Conservation (phyloP, 2,888 invertebrate species). For the Mellilla xanthometata region DNA sequence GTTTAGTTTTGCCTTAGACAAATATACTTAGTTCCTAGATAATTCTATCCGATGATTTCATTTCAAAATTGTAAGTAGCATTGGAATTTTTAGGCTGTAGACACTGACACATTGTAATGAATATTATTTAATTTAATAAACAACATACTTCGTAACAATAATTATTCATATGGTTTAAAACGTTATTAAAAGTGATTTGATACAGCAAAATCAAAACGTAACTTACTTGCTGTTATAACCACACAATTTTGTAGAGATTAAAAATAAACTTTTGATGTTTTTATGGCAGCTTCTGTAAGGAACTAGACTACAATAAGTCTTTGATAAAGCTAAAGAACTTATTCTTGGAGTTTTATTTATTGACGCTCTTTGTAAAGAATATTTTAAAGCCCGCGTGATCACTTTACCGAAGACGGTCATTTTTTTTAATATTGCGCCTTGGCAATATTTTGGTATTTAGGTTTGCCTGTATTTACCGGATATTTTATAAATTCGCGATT, state of each 20-base stretch:
- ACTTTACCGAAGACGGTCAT: slow-evolving; percentile 54
- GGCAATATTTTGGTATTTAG: too few species aligned
- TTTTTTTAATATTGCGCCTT: slow-evolving; percentile 11
- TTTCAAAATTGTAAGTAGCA: too few species aligned
- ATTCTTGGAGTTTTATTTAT: slow-evolving; percentile 31
- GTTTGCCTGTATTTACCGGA: too few species aligned
- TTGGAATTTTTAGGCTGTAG: too few species aligned
- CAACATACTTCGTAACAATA: too few species aligned
- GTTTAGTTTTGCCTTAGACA: neutral
- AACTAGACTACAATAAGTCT: slow-evolving; percentile 2
- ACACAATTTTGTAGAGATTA: neutral
- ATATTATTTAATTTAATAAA: too few species aligned
- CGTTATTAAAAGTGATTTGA: neutral
- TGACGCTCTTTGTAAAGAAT: slow-evolving; percentile 40
- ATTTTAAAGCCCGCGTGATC: slow-evolving; percentile 50
- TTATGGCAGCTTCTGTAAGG: neutral
- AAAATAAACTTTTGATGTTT: neutral
- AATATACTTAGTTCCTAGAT: too few species aligned
- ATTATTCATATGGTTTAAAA: too few species aligned
- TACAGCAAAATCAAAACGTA: neutral
- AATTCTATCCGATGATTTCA: too few species aligned
- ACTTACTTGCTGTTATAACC: slow-evolving; percentile 4
- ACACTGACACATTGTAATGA: too few species aligned
- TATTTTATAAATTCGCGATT: too few species aligned
- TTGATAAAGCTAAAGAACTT: slow-evolving; percentile 27